Conservation (phyloP, 2,113 vertebrate genomes). For the Nyctibius bracteatus region DNA sequence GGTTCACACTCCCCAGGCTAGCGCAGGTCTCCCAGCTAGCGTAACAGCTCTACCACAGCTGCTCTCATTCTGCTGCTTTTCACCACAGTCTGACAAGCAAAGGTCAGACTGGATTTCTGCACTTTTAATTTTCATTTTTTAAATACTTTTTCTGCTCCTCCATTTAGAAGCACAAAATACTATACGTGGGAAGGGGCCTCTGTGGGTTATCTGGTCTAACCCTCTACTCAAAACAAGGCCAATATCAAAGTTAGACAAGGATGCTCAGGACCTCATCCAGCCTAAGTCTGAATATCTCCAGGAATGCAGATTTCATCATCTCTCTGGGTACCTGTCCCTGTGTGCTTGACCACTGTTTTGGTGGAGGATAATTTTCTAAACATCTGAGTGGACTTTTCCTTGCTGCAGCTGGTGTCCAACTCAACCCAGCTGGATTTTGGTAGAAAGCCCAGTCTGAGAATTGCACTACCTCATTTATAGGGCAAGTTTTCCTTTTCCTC, state of each 20-base stretch:
- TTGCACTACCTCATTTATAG: accelerated
- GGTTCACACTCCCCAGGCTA: background rate
- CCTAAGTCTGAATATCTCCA: background rate
- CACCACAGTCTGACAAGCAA: background rate
- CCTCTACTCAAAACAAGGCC: background rate
- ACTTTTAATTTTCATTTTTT: background rate
- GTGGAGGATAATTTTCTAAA: background rate
- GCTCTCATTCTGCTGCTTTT: background rate
- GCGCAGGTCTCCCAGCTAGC: background rate
- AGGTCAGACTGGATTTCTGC: background rate
- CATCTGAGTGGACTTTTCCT: background rate
- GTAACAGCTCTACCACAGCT: background rate
- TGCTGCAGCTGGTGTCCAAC: background rate
- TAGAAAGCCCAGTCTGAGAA: background rate
- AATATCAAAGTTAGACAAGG: background rate
- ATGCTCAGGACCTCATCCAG: background rate
- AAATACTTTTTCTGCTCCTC: background rate
- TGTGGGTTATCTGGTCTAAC: background rate
- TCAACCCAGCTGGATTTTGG: background rate
- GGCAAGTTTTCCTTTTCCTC: background rate
- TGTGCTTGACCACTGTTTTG: background rate
- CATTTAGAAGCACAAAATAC: background rate
- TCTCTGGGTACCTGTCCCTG: background rate
- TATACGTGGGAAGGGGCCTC: background rate
- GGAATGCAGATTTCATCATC: background rate